Base-by-base conservation (phyloP, 2,113 vertebrate species). In the Antigone vipio region DNA sequence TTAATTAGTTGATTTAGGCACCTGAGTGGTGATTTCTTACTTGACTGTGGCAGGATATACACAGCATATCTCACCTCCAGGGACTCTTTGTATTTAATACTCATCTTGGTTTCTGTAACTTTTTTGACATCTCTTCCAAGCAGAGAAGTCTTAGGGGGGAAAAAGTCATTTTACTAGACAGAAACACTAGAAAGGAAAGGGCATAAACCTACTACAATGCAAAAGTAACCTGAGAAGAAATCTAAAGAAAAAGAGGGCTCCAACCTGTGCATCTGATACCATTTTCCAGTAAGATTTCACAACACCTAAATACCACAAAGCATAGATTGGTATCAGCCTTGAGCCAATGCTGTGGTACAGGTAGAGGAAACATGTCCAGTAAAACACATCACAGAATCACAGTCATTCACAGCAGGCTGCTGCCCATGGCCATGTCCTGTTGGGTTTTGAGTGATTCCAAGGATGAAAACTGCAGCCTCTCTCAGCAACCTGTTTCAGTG, bases 1-100 rank as follows among this genome's bases (percentile, higher is more conserved):
- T 95, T 85, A 93, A 95, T 95, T 88, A 92, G 82, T 80, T 90
- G 49, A 94, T 96, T 90, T 77, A 92, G 75, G 63, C 44, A 95
- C 85, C 92, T 91, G 75, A 77, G 47, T 49, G 34, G 47, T 67
- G 74, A 80, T 86, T 75, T 85, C 81, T 80, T 34, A 56, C 38
- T 92, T 77, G 23, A 34, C 52, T 75, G 58, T 81, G 55, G 16
- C 71, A 94, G 68, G 52, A 91, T 47, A 34, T 67, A 59, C 38
- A 56, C 42, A 67, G 64, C 29, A 22, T 20, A 53, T 71, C 63
- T 74, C 32, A 59, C n/a, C 76, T 88, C 44, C 44, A 77, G 82
- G 81, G 44, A 67, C 7, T 24, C 93, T 56, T 14, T 83, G 29
- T 63, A 20, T 74, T 92, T 94, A 88, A 62, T 60, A 63, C 15